Conservation (phyloP, 2,113 vertebrate genomes). For the Hystrix brachyura region DNA sequence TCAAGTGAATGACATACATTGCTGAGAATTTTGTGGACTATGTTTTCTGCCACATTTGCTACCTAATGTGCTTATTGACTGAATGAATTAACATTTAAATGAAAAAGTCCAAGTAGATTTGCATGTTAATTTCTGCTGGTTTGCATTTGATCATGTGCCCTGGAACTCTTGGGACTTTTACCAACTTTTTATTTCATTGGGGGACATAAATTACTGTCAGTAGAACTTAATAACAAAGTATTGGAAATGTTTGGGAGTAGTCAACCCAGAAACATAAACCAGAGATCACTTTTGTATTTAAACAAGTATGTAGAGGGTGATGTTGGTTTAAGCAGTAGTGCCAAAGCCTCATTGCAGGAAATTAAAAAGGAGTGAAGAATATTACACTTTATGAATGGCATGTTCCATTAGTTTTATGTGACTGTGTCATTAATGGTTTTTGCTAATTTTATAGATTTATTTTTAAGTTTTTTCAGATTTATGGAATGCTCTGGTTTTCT, state of each 20-base stretch:
- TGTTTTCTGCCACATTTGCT: constrained; percentile 2
- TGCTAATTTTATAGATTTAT: constrained; percentile 74
- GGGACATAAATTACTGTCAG: constrained; percentile 56
- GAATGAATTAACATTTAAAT: constrained; percentile 61
- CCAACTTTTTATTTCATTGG: constrained; percentile 47
- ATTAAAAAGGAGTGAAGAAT: constrained; percentile 74
- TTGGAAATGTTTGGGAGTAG: constrained; percentile 48
- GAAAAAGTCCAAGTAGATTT: constrained; percentile 4
- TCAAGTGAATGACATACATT: not conserved
- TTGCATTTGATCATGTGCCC: constrained; percentile 20
- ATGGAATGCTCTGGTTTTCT: constrained; percentile 41
- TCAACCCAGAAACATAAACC: constrained; percentile 37
- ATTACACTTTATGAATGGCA: constrained; percentile 75
- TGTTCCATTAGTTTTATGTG: constrained; percentile 66
- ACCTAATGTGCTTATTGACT: constrained; percentile 34
- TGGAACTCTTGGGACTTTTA: constrained; percentile 44
- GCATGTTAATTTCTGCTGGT: constrained; percentile 33
- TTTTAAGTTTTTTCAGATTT: constrained; percentile 75
- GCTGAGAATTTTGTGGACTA: constrained; percentile 23
- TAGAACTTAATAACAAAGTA: constrained; percentile 63
- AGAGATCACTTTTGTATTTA: constrained; percentile 59
- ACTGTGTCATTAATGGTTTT: constrained; percentile 74
- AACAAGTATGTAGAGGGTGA: constrained; percentile 41
- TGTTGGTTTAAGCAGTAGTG: constrained; percentile 67
- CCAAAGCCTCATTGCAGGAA: constrained; percentile 71